phyloP scores from a whole-genome alignment of 2,797 vertebrate genomes.

The Rhabdophis nuchalis region DNA sequence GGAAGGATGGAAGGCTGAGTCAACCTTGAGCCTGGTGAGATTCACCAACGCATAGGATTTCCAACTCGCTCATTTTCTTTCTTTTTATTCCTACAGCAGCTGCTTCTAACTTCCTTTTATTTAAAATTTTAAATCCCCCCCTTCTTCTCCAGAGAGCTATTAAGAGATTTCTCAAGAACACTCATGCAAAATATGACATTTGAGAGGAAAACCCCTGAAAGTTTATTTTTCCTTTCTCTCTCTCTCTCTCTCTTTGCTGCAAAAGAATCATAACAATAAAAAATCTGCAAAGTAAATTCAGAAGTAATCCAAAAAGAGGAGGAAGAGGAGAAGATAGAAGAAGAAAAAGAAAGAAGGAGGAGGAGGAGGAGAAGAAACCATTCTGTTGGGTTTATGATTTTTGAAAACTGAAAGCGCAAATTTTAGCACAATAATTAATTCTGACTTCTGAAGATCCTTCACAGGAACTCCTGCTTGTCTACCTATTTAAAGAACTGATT shows the following conservation, averaged over 20 bases:
- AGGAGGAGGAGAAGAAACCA: background rate
- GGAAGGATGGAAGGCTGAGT: no score
- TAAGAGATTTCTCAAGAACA: background rate
- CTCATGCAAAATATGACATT: background rate
- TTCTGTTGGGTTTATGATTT: background rate
- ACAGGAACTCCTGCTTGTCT: background rate
- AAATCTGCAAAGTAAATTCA: background rate
- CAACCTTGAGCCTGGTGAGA: no score
- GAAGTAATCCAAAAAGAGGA: background rate
- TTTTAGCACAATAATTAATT: background rate
- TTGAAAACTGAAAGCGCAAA: background rate
- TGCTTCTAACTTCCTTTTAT: background rate
- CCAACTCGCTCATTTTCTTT: background rate
- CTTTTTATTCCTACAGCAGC: background rate
- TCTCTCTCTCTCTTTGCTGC: background rate
- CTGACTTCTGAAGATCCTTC: background rate
- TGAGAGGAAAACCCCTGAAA: background rate
- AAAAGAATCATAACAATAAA: background rate
- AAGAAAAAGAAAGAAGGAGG: no score
- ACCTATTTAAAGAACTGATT: background rate
- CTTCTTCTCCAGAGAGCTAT: background rate
- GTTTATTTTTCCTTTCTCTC: background rate
- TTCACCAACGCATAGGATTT: background rate
- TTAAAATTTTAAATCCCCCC: background rate
- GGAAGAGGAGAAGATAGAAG: background rate